phyloP scores from a whole-genome alignment of 2,797 vertebrate species.

The Syngnathus rostellatus region DNA sequence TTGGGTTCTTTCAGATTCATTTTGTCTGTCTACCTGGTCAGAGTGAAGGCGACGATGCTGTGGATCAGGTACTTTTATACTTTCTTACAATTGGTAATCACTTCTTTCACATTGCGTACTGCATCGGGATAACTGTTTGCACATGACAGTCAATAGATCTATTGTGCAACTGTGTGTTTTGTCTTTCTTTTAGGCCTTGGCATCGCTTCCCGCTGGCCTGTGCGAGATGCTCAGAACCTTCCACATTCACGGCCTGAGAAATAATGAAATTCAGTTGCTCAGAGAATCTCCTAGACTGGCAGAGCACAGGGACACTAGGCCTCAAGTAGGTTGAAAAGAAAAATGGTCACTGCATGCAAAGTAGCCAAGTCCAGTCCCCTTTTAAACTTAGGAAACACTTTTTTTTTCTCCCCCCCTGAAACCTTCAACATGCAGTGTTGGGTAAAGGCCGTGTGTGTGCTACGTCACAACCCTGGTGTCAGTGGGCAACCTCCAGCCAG shows the following conservation, averaged over 20 bases:
- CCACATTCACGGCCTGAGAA: conserved; percentile 80
- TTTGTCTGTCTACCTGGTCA: conserved; percentile 71
- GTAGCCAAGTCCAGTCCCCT: not conserved
- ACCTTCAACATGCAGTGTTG: conserved; percentile 51
- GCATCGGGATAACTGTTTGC: not conserved
- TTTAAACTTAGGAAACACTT: conserved; percentile 15
- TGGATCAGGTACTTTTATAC: conserved; percentile 54
- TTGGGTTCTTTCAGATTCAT: conserved; percentile 60
- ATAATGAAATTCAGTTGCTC: conserved; percentile 87
- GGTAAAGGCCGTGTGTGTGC: conserved; percentile 82
- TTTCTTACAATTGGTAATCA: not conserved
- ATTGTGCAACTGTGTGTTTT: not conserved
- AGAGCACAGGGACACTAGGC: conserved; percentile 40
- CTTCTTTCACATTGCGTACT: not conserved
- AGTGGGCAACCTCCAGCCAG: conserved; percentile 64
- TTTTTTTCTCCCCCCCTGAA: not conserved
- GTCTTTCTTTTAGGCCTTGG: conserved; percentile 49
- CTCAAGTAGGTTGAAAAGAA: conserved; percentile 43
- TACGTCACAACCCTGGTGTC: conserved; percentile 73
- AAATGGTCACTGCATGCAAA: not conserved
- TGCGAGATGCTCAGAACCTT: conserved; percentile 81
- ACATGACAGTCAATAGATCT: not conserved
- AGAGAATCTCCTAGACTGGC: conserved; percentile 74
- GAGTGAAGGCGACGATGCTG: conserved; percentile 63
- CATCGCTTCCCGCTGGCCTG: conserved; percentile 75